Conservation (phyloP, 2,888 invertebrate genomes). For the Rotaria magnacalcarata region DNA sequence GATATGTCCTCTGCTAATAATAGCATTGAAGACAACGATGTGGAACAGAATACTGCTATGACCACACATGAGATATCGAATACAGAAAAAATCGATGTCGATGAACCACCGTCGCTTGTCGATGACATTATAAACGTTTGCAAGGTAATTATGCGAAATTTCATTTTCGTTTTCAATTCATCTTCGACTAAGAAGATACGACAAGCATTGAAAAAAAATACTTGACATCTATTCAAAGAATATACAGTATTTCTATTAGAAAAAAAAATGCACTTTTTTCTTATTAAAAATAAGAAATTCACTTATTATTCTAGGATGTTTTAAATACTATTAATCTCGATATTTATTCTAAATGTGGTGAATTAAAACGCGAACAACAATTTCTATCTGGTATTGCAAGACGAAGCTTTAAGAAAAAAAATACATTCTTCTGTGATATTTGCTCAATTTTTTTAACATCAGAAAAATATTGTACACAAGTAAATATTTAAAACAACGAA, state of each 20-base stretch:
- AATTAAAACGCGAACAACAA: background rate
- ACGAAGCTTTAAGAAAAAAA: conserved; percentile 13
- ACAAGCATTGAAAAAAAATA: no score
- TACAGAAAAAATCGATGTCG: background rate
- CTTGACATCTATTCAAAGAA: no score
- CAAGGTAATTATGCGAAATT: conserved; percentile 24
- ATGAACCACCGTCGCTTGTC: background rate
- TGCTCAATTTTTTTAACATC: background rate
- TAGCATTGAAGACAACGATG: conserved; percentile 1
- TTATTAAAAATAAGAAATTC: no score
- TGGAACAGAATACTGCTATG: background rate
- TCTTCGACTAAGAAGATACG: no score
- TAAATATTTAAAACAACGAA: background rate
- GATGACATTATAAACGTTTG: background rate
- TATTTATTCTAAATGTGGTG: background rate
- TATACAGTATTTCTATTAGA: no score
- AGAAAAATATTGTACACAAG: background rate
- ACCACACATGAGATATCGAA: conserved; percentile 8
- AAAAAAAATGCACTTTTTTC: no score
- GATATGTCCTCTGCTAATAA: background rate
- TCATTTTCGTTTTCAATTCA: background rate
- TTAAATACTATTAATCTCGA: background rate
- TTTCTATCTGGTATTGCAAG: background rate
- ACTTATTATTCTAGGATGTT: background rate
- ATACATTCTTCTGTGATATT: conserved; percentile 18